These are phyloP conservation scores for Arenaria interpres DNA, from an alignment of 2,113 vertebrate genomes.

Conservation along the genomic window DNA sequence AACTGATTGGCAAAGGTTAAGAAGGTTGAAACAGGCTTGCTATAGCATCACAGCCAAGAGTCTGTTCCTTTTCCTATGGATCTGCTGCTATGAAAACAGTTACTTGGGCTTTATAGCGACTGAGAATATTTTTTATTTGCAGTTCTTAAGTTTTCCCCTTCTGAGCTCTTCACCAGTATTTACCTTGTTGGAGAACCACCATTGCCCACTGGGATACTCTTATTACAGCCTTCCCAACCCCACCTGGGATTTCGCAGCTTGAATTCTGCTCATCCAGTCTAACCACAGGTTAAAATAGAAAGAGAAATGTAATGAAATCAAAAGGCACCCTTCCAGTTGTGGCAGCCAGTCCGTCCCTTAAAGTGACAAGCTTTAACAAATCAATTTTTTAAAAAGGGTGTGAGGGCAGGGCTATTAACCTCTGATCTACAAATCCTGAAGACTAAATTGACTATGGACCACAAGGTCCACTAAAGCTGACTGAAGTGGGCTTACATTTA, in stretches of 20 bases:
- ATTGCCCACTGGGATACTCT: background rate
- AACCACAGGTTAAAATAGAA: slow-evolving; percentile 4
- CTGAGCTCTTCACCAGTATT: background rate
- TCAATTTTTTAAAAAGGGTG: background rate
- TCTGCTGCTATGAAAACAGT: background rate
- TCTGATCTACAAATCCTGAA: background rate
- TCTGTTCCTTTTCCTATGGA: background rate
- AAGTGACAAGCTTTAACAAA: background rate
- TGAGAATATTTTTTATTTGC: background rate
- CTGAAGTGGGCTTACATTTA: background rate
- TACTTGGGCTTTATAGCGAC: background rate
- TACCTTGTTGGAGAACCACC: background rate
- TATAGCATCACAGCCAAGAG: background rate
- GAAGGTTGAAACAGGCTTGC: background rate
- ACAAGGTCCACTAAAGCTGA: background rate
- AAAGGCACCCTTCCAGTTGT: background rate
- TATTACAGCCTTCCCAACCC: background rate
- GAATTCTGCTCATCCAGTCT: background rate
- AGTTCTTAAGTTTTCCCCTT: background rate
- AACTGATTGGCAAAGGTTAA: background rate
- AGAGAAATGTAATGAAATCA: background rate
- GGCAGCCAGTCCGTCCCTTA: background rate
- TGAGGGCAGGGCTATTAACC: background rate
- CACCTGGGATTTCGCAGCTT: background rate
- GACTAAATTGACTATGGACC: background rate